Percentiles rank a stretch among this genome's conserved stretches.
Evolutionary conservation across 2,888 invertebrate genomes (phyloP).

Genomic region (Metallyticus violacea): DNA sequence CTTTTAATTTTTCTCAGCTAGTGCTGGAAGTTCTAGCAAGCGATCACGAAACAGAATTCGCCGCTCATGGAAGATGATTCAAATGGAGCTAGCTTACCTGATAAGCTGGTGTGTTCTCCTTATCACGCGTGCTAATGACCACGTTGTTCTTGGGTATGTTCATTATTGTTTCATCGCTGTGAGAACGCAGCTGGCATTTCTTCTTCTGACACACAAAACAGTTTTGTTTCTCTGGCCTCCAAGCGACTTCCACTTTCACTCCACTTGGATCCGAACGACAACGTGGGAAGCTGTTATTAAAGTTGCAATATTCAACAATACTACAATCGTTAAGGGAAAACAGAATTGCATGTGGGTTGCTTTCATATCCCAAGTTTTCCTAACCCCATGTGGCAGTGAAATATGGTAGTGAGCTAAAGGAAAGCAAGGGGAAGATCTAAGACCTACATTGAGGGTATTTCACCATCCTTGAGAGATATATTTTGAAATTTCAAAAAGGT

Average conservation of each 20-base stretch:
- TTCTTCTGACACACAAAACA: neutral
- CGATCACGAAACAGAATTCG: too few species aligned
- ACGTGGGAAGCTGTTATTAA: neutral
- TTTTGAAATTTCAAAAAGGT: neutral
- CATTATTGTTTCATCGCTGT: conserved; percentile 13
- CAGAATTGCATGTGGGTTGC: neutral
- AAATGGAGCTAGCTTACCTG: conserved; percentile 56
- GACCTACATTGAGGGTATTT: neutral
- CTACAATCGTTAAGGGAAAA: neutral
- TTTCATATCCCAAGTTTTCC: too few species aligned
- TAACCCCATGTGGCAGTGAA: too few species aligned
- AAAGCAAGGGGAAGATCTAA: neutral
- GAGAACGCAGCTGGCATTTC: neutral
- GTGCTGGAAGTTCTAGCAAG: too few species aligned
- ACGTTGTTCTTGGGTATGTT: conserved; percentile 6
- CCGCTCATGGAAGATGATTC: too few species aligned
- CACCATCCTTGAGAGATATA: neutral
- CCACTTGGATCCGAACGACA: neutral
- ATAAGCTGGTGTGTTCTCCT: conserved; percentile 64
- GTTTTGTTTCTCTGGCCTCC: neutral
- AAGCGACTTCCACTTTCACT: neutral
- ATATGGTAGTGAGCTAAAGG: neutral
- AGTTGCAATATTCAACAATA: neutral
- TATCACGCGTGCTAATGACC: conserved; percentile 62
- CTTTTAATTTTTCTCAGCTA: too few species aligned